Conservation (phyloP, 92 coral and sea anemone species). For the Anthopleura xanthogrammica region DNA sequence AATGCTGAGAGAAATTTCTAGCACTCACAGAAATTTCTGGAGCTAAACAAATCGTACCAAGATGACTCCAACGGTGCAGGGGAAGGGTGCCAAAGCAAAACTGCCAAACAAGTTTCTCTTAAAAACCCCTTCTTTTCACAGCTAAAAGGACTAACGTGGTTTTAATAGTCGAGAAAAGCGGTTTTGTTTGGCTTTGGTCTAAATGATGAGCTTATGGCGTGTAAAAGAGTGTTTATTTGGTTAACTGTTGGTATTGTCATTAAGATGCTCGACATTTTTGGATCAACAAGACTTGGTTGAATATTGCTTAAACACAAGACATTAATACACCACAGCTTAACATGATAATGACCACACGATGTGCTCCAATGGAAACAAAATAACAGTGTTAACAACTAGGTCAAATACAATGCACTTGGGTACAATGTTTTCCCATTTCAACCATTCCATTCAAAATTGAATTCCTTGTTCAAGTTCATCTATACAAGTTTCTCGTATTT, state of each 20-base stretch:
- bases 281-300: constrained; percentile 15
- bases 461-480: too few relatives aligned
- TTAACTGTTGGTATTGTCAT: constrained; percentile 31
- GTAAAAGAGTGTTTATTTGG: constrained; percentile 30
- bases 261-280: constrained; percentile 28
- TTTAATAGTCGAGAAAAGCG: constrained; percentile 10
- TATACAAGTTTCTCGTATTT: too few relatives aligned
- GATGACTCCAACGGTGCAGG: not conserved
- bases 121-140: not conserved
- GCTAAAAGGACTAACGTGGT: not conserved
- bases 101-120: not conserved
- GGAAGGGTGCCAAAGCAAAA: not conserved
- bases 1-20: not conserved
- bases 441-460: too few relatives aligned
- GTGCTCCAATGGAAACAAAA: constrained; percentile 47
- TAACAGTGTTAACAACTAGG: constrained; percentile 14
- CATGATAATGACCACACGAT: constrained; percentile 39
- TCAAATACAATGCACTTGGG: too few relatives aligned
- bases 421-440: too few relatives aligned
- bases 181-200: constrained; percentile 7
- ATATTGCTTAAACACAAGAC: constrained; percentile 20
- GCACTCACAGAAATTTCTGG: constrained; percentile 19
- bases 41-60: not conserved
- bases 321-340: constrained; percentile 19
- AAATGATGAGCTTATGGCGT: constrained; percentile 18